A percentile compares a stretch with the other conserved stretches of the same genome.
phyloP scores from a whole-genome alignment of 2,113 vertebrate genomes.

The Dipodomys merriami region DNA sequence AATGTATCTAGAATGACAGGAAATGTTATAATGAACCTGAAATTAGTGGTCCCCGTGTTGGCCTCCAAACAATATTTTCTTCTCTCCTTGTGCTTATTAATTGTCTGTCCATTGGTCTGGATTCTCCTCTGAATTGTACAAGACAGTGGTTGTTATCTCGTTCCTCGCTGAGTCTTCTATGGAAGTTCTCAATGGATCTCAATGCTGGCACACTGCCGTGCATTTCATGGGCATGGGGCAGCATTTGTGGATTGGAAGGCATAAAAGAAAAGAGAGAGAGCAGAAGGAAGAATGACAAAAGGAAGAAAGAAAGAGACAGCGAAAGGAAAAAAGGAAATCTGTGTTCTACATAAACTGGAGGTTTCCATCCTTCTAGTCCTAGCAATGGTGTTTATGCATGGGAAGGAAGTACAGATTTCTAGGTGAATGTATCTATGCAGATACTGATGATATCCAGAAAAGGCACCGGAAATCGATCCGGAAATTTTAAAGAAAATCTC shows the following conservation, averaged over 20 bases:
- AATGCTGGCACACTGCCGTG: no score
- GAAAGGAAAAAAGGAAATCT: background rate
- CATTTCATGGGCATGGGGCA: background rate
- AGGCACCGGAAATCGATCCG: background rate
- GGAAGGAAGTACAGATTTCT: background rate
- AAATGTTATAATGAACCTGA: background rate
- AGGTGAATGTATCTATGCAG: background rate
- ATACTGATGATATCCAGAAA: background rate
- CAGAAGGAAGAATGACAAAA: background rate
- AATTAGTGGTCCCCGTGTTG: background rate
- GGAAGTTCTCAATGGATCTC: background rate
- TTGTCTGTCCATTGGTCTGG: background rate
- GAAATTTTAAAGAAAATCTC: conserved; percentile 40
- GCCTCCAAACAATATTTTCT: background rate
- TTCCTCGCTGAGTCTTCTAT: background rate
- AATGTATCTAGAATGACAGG: conserved; percentile 2
- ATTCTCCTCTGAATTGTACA: background rate
- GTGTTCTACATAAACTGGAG: background rate
- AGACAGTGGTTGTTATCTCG: background rate
- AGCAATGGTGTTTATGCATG: background rate
- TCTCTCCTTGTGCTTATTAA: background rate
- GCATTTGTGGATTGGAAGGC: background rate
- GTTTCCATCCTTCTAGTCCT: background rate
- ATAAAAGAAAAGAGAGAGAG: background rate
- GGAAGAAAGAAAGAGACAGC: background rate